Evolutionary conservation across 2,888 invertebrate species (phyloP).

Genomic region (Metopia argyrocephala): DNA sequence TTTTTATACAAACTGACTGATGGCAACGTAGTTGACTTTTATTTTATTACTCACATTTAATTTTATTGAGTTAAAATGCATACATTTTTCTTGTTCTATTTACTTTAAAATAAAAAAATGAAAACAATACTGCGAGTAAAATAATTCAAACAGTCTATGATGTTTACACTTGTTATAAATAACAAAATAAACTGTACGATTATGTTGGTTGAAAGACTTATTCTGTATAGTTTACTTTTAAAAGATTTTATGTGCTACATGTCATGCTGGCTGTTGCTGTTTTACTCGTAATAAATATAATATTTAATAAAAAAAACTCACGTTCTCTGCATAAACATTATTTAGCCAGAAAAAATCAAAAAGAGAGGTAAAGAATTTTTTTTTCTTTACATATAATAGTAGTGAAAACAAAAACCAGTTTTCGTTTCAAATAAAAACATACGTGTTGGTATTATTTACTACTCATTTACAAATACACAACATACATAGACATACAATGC

Average conservation of each 20-base stretch:
- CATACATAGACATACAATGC: too few species aligned
- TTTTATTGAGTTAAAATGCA: too few species aligned
- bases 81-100: too few species aligned
- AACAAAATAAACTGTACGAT: constrained; percentile 42
- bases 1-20: too few species aligned
- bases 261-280: constrained; percentile 4
- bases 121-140: constrained; percentile 17
- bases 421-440: neutral
- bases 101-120: too few species aligned
- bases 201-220: neutral
- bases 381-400: neutral
- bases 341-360: neutral
- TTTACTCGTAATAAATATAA: constrained; percentile 13
- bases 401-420: neutral
- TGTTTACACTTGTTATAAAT: constrained; percentile 53
- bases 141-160: constrained; percentile 18
- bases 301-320: too few species aligned
- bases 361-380: neutral
- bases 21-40: too few species aligned
- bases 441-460: neutral
- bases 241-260: neutral
- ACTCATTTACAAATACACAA: constrained; percentile 19
- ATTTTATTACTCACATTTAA: too few species aligned
- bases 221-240: neutral
- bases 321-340: constrained; percentile 5